Conservation (phyloP, 2,888 invertebrate species). For the Dryobota labecula region DNA sequence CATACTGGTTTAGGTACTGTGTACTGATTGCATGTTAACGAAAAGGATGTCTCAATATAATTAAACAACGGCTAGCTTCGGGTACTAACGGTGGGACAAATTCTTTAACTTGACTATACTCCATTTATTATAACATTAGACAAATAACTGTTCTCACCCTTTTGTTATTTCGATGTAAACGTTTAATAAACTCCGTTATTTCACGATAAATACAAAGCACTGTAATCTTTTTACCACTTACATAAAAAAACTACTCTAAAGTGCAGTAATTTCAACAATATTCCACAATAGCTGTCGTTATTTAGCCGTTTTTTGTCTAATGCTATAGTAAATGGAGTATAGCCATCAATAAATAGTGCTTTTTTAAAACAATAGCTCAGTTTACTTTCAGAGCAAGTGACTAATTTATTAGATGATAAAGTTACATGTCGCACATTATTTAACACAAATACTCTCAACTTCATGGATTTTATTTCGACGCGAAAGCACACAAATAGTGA, state of each 20-base stretch:
- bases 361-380: conserved; percentile 7
- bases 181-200: too few relatives aligned
- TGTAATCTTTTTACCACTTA: too few relatives aligned
- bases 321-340: too few relatives aligned
- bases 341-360: conserved; percentile 1
- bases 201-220: too few relatives aligned
- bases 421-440: background rate
- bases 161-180: too few relatives aligned
- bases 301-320: too few relatives aligned
- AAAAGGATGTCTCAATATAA: conserved; percentile 23
- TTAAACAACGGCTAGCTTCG: conserved; percentile 46
- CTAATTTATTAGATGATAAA: background rate
- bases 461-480: background rate
- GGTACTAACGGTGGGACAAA: conserved; percentile 31
- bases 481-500: background rate
- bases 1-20: conserved; percentile 53
- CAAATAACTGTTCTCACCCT: too few relatives aligned
- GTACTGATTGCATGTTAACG: conserved; percentile 23
- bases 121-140: too few relatives aligned
- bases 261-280: too few relatives aligned
- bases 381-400: background rate
- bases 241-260: too few relatives aligned
- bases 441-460: background rate
- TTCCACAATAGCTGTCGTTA: too few relatives aligned
- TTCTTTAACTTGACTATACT: conserved; percentile 16